A percentile compares a stretch with the other conserved stretches of the same genome.
Conservation (phyloP, 2,113 vertebrate species). For the Microcebus murinus region DNA sequence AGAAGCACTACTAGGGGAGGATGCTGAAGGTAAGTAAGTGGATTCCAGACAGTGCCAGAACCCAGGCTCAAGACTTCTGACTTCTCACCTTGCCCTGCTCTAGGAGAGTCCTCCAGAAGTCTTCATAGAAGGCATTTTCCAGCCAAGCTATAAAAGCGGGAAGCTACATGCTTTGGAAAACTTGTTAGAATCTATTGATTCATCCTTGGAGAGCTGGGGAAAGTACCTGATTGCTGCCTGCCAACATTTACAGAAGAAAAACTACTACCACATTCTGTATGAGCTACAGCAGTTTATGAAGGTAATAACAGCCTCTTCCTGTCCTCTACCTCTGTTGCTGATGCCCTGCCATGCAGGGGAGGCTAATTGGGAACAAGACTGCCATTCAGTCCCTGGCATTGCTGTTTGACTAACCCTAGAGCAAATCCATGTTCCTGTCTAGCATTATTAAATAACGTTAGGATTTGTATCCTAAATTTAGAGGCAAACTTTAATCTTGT, state of each 20-base stretch:
- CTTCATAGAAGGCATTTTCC: conserved; percentile 95
- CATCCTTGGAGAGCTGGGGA: conserved; percentile 92
- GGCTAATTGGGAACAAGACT: neutral
- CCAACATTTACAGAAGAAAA: conserved; percentile 94
- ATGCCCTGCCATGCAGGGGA: neutral
- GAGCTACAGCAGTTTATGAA: conserved; percentile 99
- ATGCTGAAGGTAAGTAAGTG: neutral
- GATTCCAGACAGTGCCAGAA: neutral
- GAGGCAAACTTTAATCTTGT: neutral
- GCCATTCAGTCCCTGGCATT: neutral
- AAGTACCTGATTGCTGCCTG: conserved; percentile 95
- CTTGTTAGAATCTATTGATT: conserved; percentile 92
- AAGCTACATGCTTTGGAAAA: conserved; percentile 92
- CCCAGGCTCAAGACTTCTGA: conserved; percentile 2
- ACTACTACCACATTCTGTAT: conserved; percentile 95
- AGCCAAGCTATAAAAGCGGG: conserved; percentile 93
- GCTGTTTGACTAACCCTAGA: neutral
- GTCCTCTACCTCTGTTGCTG: neutral
- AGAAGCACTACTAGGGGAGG: neutral
- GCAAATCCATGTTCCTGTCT: neutral
- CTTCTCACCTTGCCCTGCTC: conserved; percentile 18
- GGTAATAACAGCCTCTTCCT: conserved; percentile 81
- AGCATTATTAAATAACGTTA: neutral
- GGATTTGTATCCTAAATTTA: neutral
- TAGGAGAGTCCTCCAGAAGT: conserved; percentile 95